Evolutionary conservation across 2,888 invertebrate species (phyloP).

Genomic region (Aleiodes testaceus): DNA sequence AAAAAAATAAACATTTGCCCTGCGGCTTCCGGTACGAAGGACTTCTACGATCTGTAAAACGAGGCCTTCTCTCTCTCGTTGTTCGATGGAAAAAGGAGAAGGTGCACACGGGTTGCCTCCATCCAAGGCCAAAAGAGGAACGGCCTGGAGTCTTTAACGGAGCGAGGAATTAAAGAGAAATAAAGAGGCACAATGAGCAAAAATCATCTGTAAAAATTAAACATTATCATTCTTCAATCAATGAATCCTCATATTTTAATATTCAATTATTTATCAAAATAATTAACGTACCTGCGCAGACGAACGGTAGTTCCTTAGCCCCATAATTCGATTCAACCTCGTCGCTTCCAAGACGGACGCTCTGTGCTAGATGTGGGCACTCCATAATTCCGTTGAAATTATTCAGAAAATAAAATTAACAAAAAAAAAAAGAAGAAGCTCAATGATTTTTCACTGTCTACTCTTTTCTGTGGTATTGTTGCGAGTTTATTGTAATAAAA

Average conservation of each 20-base stretch:
- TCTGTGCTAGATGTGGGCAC: constrained; percentile 81
- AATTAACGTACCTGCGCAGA: constrained; percentile 77
- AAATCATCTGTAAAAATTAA: neutral
- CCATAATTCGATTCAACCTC: constrained; percentile 65
- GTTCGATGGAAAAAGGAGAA: constrained; percentile 43
- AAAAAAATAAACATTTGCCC: neutral
- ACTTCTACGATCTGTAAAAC: constrained; percentile 32
- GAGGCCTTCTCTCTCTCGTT: constrained; percentile 34
- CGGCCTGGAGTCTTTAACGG: constrained; percentile 56
- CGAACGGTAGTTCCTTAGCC: constrained; percentile 75
- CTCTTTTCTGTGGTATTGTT: no score
- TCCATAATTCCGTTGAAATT: constrained; percentile 75
- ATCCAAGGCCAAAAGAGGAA: constrained; percentile 68
- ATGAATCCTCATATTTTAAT: neutral
- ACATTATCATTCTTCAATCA: neutral
- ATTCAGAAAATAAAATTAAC: constrained; percentile 2
- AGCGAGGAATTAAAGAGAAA: constrained; percentile 44
- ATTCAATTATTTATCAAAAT: constrained; percentile 21
- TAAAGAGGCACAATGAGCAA: constrained; percentile 38
- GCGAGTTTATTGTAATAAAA: neutral
- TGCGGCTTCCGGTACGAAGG: constrained; percentile 28
- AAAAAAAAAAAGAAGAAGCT: neutral
- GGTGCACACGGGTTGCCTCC: constrained; percentile 51
- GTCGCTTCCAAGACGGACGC: constrained; percentile 73
- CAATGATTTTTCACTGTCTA: neutral